Percentiles rank a stretch among this genome's conserved stretches.
Evolutionary conservation across 2,888 invertebrate species (phyloP).

Genomic region (Coleophora flavipennella): DNA sequence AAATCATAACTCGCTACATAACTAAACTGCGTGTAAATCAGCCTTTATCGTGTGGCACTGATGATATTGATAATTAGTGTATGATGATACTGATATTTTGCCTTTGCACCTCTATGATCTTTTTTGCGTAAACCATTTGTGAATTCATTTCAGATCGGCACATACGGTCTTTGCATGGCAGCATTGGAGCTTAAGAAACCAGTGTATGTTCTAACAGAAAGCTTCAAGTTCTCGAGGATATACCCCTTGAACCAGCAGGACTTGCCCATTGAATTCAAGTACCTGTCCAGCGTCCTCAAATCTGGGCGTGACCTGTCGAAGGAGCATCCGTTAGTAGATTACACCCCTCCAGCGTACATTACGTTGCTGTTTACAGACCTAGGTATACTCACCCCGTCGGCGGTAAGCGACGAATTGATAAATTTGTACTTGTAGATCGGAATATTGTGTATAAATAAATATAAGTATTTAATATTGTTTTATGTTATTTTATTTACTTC

Average conservation of each 20-base stretch:
- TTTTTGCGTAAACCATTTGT: too few species aligned
- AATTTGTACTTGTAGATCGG: slow-evolving; percentile 88
- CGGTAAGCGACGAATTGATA: slow-evolving; percentile 97
- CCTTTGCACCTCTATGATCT: too few species aligned
- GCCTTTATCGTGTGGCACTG: too few species aligned
- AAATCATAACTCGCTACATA: too few species aligned
- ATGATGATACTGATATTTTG: too few species aligned
- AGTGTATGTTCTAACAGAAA: slow-evolving; percentile 96
- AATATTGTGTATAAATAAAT: slow-evolving; percentile 17
- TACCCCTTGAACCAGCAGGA: slow-evolving; percentile 95
- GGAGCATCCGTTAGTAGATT: slow-evolving; percentile 93
- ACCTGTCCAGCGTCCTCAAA: slow-evolving; percentile 64
- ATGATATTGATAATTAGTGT: too few species aligned
- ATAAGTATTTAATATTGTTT: too few species aligned
- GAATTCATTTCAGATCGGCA: slow-evolving; percentile 78
- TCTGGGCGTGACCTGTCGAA: slow-evolving; percentile 58
- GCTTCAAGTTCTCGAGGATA: slow-evolving; percentile 95
- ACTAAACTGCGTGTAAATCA: too few species aligned
- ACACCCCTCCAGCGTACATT: slow-evolving; percentile 95
- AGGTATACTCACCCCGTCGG: slow-evolving; percentile 96
- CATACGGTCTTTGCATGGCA: slow-evolving; percentile 87
- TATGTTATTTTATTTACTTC: too few species aligned
- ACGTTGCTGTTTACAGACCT: slow-evolving; percentile 95
- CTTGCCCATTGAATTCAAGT: slow-evolving; percentile 89
- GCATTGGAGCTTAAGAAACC: slow-evolving; percentile 94